A percentile compares a stretch with the other conserved stretches of the same genome.
Evolutionary conservation across 2,113 vertebrate species (phyloP).

Genomic region (Cricetomys ansorgei): DNA sequence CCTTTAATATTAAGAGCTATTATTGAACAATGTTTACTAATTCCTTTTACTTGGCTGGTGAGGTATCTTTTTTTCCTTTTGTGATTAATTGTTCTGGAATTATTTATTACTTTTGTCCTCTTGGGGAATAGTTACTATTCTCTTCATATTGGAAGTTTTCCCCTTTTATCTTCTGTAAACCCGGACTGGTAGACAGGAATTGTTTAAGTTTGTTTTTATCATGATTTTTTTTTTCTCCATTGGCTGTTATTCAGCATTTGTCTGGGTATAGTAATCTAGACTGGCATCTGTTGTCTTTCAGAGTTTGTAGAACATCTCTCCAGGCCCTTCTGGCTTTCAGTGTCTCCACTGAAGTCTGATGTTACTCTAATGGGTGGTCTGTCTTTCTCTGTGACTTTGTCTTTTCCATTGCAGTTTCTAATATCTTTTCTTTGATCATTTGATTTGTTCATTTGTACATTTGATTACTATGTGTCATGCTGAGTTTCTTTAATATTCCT

Average conservation of each 20-base stretch:
- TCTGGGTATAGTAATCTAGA: background rate
- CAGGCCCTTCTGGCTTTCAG: background rate
- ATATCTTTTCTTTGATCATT: background rate
- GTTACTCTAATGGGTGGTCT: background rate
- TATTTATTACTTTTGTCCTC: background rate
- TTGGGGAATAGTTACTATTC: background rate
- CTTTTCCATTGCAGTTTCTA: background rate
- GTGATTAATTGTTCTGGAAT: background rate
- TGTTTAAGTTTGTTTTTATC: background rate
- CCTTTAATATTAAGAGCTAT: background rate
- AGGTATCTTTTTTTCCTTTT: background rate
- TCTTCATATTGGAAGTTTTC: background rate
- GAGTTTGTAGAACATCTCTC: background rate
- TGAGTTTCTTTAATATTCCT: background rate
- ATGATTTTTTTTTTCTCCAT: background rate
- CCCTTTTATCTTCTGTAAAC: background rate
- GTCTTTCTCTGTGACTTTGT: background rate
- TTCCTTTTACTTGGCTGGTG: background rate
- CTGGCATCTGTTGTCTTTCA: no score
- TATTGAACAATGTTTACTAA: background rate
- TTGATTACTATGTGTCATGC: background rate
- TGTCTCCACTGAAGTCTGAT: background rate
- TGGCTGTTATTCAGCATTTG: background rate
- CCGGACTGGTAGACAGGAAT: background rate
- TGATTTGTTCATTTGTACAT: background rate